Evolutionary conservation across 2,888 invertebrate species (phyloP).

Genomic region (Tipula unca): DNA sequence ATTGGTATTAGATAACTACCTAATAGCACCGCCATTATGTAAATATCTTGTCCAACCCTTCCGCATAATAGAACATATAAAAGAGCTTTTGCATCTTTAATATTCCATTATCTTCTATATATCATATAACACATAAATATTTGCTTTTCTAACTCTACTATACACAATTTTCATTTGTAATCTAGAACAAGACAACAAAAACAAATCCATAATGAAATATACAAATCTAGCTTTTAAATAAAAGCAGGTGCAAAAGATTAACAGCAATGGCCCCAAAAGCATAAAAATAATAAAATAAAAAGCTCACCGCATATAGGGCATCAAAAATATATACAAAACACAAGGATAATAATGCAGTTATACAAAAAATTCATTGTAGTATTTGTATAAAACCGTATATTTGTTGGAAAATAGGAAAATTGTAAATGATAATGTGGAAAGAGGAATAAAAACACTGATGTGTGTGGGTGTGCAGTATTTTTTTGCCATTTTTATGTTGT

Average conservation of each 20-base stretch:
- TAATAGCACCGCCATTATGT: no score
- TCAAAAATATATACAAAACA: neutral
- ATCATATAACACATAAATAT: no score
- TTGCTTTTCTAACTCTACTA: neutral
- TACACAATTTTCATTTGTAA: neutral
- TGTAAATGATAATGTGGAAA: neutral
- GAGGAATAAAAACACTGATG: neutral
- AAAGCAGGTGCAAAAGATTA: neutral
- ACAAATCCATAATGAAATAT: neutral
- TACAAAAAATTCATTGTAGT: neutral
- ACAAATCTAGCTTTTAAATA: neutral
- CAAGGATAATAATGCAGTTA: neutral
- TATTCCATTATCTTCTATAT: no score
- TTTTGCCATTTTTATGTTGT: neutral
- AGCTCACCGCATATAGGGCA: neutral
- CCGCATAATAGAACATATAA: no score
- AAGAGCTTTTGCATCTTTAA: no score
- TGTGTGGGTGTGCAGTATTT: neutral
- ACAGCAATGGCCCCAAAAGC: neutral
- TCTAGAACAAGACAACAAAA: neutral
- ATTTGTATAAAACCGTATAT: neutral
- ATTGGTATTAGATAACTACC: no score
- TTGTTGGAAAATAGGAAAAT: neutral
- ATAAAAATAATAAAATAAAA: neutral
- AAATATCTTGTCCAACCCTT: no score